These are phyloP conservation scores for Lerema accius DNA, from an alignment of 1,140 invertebrate genomes.

Conservation along the genomic window DNA sequence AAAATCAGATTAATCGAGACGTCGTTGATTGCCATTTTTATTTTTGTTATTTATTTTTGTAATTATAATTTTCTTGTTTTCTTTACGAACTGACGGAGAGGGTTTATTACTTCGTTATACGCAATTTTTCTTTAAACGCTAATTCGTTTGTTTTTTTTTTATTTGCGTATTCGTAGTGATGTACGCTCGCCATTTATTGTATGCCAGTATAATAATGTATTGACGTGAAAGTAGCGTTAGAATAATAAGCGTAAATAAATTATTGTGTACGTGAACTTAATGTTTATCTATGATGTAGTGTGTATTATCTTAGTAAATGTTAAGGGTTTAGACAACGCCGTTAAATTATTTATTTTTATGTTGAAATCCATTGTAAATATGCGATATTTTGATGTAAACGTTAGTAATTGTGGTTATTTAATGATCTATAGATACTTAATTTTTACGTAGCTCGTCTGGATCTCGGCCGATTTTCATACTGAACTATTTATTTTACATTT, in stretches of 20 bases:
- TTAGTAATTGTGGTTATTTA: constrained; percentile 77
- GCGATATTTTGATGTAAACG: constrained; percentile 73
- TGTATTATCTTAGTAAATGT: constrained; percentile 75
- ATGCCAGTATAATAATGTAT: constrained; percentile 77
- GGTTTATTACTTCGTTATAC: constrained; percentile 31
- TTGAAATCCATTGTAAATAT: constrained; percentile 78
- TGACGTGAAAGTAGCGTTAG: constrained; percentile 63
- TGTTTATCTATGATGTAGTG: constrained; percentile 68
- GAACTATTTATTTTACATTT: constrained; percentile 42
- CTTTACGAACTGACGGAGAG: constrained; percentile 51
- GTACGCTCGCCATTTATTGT: constrained; percentile 54
- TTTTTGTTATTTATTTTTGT: constrained; percentile 81
- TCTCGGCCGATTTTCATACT: constrained; percentile 60
- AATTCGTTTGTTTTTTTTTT: constrained; percentile 15
- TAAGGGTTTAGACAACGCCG: constrained; percentile 76
- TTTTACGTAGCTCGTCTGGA: constrained; percentile 60
- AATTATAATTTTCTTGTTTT: constrained; percentile 70
- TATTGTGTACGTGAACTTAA: constrained; percentile 72
- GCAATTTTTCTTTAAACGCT: constrained; percentile 3
- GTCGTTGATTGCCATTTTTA: constrained; percentile 73
- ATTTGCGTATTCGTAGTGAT: constrained; percentile 27
- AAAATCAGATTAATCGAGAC: constrained; percentile 56
- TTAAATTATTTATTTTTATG: constrained; percentile 83
- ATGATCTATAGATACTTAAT: constrained; percentile 70
- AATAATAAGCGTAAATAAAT: constrained; percentile 69